Evolutionary conservation across 1,140 invertebrate species (phyloP), one percentile per base, ranked within the genome.

Genomic region (Ips nitidus): DNA sequence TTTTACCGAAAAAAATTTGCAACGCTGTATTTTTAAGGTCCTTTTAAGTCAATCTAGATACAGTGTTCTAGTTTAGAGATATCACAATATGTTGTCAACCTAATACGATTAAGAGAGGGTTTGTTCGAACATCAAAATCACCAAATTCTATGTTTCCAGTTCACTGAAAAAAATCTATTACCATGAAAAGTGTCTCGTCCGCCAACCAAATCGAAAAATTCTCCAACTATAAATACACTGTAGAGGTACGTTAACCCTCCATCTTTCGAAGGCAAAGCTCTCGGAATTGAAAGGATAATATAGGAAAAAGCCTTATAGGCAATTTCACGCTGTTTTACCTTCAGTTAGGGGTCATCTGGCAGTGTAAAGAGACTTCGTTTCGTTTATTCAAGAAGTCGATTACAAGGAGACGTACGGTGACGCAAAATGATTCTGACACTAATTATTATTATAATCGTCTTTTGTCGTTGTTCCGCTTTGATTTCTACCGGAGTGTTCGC

Each of bases 311-410:
- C 37, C 39, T 40, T 59, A 59, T 59, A 40, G 57, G 1, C 57
- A 59, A 59, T 59, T 59, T 59, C 36, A 59, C 57, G 57, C 57
- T 36, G 57, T 59, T 59, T 59, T 59, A 7, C 5, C 52, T 38
- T 55, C 36, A 2, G 37, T 38, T 55, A 22, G 37, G 37, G 52
- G 37, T 55, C 37, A 55, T 37, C 8, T 38, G 52, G n/a, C 7
- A 2, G 52, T 55, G 8, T 36, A 55, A 55, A 36, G 7, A 55
- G 52, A 55, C 2, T 37, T 55, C n/a, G n/a, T 55, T 55, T 36
- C n/a, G 37, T 36, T 55, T 55, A 37, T 5, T 55, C 8, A 1
- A 2, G 1, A 3, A 50, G 22, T 50, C 45, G 3, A 8, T 50
- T 1, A 3, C 45, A 22, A 8, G 45, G 22, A 50, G 22, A 50